Percentiles rank a stretch among this genome's conserved stretches.
phyloP scores from a whole-genome alignment of 2,113 vertebrate genomes.

The Megaceryle torquata region DNA sequence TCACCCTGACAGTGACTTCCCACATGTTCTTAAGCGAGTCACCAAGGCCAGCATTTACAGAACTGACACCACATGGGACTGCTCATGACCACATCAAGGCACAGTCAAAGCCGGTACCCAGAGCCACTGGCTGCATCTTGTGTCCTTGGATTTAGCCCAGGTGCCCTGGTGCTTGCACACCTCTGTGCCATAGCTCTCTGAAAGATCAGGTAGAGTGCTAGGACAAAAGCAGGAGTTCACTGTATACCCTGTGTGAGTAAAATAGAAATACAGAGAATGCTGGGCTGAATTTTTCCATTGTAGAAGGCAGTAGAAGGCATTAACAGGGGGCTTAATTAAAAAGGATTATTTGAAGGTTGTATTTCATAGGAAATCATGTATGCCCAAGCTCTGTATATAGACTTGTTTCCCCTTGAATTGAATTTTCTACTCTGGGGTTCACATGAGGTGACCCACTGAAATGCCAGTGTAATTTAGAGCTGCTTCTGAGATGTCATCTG shows the following conservation, averaged over 20 bases:
- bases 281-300: neutral
- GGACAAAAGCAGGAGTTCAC: neutral
- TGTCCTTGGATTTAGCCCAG: neutral
- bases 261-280: neutral
- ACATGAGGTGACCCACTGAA: neutral
- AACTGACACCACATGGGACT: neutral
- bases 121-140: neutral
- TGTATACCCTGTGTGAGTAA: fast-evolving
- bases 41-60: neutral
- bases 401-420: neutral
- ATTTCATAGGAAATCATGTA: neutral
- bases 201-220: neutral
- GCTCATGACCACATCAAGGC: neutral
- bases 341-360: neutral
- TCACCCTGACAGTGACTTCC: neutral
- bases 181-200: fast-evolving
- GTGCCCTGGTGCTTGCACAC: neutral
- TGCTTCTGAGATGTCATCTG: neutral
- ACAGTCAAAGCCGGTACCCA: neutral
- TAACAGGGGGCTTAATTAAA: neutral
- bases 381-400: fast-evolving
- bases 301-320: neutral
- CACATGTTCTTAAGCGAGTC: fast-evolving
- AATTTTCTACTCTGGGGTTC: neutral
- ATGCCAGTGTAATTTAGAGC: neutral